Base-by-base conservation (phyloP, 2,888 invertebrate genomes). In the Heteropelma amictum region DNA sequence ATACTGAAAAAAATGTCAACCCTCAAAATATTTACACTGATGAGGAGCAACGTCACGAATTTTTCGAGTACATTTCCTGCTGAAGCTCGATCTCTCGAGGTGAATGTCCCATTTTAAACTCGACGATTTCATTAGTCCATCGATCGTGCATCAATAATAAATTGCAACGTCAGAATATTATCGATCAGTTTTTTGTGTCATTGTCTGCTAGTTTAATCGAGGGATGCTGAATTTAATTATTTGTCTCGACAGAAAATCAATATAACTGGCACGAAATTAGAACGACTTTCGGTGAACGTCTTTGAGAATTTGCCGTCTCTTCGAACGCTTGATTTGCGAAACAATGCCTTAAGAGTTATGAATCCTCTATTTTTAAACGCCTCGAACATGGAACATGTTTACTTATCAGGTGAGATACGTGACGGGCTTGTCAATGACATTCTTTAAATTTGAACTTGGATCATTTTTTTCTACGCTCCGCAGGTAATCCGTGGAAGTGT, bases 401-500 rank as follows among this genome's bases (percentile, higher is more conserved):
- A 90, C 83, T 87, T 93, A 21, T 89, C 90, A 72, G 91, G 93
- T 92, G 82, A 90, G 90, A 49, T 45, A 23, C 26, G 17, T 45
- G 23, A 19, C 19, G 2, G 6, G 0, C 4, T 53, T 8, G 2
- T 21, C 4, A 6, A 26, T 6, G 5, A 42, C 23, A 47, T n/a
- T 54, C 17, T 12, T 47, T 10, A 38, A 2, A 21, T 58, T 30
- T 49, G 0, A 6, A 12, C 12, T 30, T 3, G 12, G 7, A 19
- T 6, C 5, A 8, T 10, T 58, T 10, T 19, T 7, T 3, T 3
- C 19, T 2, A 12, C 3, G 33, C 17, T 3, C 12, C 76, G 88
- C 80, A 95, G 95, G 92, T 85, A 93, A 94, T 87, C 90, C 91
- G 84, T 93, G 93, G 93, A 93, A 92, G 87, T 96, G 92, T 83